Evolutionary conservation across 2,113 vertebrate species (phyloP).

Genomic region (Varanus salvator): DNA sequence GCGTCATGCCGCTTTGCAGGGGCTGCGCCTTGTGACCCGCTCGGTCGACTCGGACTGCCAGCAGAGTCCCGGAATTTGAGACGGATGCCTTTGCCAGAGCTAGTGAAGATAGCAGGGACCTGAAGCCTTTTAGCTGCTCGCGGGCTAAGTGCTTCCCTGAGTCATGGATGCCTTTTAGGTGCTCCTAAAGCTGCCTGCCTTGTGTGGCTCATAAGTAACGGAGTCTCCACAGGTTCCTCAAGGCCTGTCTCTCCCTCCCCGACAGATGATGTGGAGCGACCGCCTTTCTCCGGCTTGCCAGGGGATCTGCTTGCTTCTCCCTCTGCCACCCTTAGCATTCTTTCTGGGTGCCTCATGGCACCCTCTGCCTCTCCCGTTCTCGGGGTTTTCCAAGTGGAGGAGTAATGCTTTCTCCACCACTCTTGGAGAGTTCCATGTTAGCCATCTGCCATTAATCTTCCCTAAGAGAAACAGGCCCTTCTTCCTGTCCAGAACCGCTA

Average conservation of each 20-base stretch:
- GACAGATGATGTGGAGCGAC: neutral
- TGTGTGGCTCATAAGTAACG: too few species aligned
- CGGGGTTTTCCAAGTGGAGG: neutral
- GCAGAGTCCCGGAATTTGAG: neutral
- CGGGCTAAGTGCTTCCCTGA: too few species aligned
- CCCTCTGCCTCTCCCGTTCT: accelerated
- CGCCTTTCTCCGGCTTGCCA: neutral
- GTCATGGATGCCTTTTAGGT: too few species aligned
- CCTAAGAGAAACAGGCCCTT: neutral
- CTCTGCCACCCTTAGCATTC: neutral
- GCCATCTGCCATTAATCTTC: neutral
- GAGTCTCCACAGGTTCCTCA: too few species aligned
- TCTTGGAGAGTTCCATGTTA: neutral
- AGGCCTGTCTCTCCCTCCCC: too few species aligned
- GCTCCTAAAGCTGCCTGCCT: too few species aligned
- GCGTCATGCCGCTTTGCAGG: too few species aligned
- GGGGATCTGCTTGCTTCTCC: neutral
- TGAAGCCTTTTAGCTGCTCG: neutral
- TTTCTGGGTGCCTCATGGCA: neutral
- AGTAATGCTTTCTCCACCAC: accelerated
- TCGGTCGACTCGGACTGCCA: neutral
- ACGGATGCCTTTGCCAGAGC: neutral
- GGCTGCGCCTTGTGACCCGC: too few species aligned
- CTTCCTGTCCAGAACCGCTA: constrained; percentile 75
- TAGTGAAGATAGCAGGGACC: neutral